phyloP scores from a whole-genome alignment of 2,888 invertebrate genomes.

The Brenthis daphne region DNA sequence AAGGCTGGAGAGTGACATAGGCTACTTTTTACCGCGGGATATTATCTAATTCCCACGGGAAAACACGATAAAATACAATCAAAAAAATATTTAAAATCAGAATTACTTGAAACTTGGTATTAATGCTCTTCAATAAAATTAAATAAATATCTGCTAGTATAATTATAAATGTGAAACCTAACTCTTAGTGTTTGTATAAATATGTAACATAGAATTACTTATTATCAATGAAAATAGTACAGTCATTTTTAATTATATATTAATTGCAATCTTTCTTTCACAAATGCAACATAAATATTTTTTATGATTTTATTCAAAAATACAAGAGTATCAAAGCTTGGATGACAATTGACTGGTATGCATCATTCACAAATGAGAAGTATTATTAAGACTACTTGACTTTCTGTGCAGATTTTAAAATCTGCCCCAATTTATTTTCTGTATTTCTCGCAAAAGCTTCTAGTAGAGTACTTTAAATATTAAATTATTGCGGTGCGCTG shows the following conservation, averaged over 20 bases:
- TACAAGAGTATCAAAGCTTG: slow-evolving; percentile 9
- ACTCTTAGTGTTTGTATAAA: no score
- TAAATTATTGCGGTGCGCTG: slow-evolving; percentile 17
- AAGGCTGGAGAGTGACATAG: no score
- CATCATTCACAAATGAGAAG: slow-evolving; percentile 20
- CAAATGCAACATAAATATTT: slow-evolving; percentile 10
- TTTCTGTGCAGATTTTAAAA: slow-evolving; percentile 20
- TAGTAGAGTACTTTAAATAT: slow-evolving; percentile 20
- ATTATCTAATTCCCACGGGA: no score
- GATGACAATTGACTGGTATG: slow-evolving; percentile 18
- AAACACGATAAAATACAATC: no score
- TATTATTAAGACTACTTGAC: slow-evolving; percentile 20
- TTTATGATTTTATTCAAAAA: slow-evolving; percentile 14
- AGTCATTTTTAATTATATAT: not conserved
- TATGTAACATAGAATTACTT: no score
- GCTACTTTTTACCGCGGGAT: no score
- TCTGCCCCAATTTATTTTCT: slow-evolving; percentile 21
- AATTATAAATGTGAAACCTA: no score
- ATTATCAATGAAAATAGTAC: not conserved
- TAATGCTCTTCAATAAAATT: no score
- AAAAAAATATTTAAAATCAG: no score
- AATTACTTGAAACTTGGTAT: no score
- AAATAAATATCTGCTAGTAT: no score
- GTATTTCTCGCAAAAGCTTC: slow-evolving; percentile 14
- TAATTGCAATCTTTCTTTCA: slow-evolving; percentile 6